Evolutionary conservation across 1,140 invertebrate genomes (phyloP).

Genomic region (Eulimnadia texana): DNA sequence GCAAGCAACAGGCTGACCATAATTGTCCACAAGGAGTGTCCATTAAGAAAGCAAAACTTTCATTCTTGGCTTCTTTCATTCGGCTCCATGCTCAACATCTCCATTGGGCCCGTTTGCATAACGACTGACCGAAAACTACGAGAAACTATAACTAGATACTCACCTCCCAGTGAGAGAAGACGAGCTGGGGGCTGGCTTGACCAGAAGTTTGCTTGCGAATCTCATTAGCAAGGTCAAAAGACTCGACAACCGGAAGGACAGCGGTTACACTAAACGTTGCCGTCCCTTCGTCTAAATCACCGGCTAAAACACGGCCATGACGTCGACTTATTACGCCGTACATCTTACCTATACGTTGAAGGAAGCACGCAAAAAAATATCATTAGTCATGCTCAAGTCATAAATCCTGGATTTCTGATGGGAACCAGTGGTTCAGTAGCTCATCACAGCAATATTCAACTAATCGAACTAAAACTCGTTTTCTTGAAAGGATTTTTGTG

Average conservation of each 20-base stretch:
- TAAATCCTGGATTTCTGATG: no score
- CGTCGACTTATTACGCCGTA: conserved; percentile 80
- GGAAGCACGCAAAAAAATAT: background rate
- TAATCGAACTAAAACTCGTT: no score
- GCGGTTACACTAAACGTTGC: conserved; percentile 79
- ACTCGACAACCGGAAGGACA: conserved; percentile 85
- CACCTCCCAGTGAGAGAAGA: conserved; percentile 97
- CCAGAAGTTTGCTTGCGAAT: conserved; percentile 89
- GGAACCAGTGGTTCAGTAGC: no score
- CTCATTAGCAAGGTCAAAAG: conserved; percentile 86
- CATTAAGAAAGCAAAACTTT: background rate
- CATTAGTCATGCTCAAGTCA: background rate
- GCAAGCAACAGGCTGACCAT: background rate
- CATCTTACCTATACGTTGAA: conserved; percentile 56
- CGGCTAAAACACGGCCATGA: conserved; percentile 72
- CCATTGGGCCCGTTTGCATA: no score
- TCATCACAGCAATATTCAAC: no score
- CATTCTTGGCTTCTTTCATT: no score
- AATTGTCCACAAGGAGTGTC: background rate
- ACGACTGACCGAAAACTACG: background rate
- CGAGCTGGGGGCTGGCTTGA: conserved; percentile 81
- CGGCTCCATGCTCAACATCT: no score
- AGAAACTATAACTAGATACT: conserved; percentile 17
- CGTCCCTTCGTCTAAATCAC: conserved; percentile 75
- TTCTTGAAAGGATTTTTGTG: no score